Base-by-base conservation (phyloP, 2,797 vertebrate species). In the Muraenolepis orangiensis region DNA sequence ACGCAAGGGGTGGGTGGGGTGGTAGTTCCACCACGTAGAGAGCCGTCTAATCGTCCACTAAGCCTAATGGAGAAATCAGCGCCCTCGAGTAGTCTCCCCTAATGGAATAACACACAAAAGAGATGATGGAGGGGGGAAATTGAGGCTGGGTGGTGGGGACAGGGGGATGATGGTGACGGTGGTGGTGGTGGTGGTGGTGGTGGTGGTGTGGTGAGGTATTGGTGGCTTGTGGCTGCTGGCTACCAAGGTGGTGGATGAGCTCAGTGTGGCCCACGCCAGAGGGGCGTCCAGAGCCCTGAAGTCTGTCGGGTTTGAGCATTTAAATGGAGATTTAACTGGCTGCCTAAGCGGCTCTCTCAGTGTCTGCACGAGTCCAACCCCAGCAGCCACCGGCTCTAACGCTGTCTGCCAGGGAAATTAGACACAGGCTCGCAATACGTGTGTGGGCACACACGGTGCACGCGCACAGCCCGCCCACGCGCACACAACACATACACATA, bases 311-410 rank as follows among this genome's bases (percentile, higher is more conserved):
- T 94, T 94, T 94, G 92, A 89, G 92, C 92, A 93, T 93, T 38
- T 94, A 95, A 92, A 92, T 91, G 86, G 81, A 92, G 94, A 93
- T 95, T 95, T 96, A 94, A 90, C 91, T 91, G 89, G 89, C 91
- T 87, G 90, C 89, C 81, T 94, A 93, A 95, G 94, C 92, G 76
- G 91, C 93, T 93, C 84, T 81, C 77, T 87, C 88, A 75, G 81
- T 92, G 93, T 93, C 94, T 94, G 93, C 94, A 94, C 93, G 94
- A 94, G 92, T 90, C 91, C 93, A 94, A 94, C 94, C 94, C 91
- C 88, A 92, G 94, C 93, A 94, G 93, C 90, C 90, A 85, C 91
- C 91, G 92, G 88, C 89, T 94, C 89, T 94, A 92, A 94, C 93
- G 92, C 92, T 90, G 91, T 91, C 93, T 94, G 93, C 92, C 87